Evolutionary conservation across 23 tunicate species (phyloP).

Genomic region (Styela clava): DNA sequence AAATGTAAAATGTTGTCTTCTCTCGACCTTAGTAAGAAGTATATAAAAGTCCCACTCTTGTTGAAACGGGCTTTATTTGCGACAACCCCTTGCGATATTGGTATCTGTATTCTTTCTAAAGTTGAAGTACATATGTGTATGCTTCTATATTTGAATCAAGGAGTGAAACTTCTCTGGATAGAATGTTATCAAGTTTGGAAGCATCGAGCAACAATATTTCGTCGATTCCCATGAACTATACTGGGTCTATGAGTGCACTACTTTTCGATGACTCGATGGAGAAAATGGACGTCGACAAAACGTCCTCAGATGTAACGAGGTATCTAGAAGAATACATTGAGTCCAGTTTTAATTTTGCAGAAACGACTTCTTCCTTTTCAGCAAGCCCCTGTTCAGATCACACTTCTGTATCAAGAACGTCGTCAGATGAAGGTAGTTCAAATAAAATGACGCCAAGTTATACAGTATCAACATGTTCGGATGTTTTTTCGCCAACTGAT

Average conservation of each 20-base stretch:
- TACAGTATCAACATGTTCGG: background rate
- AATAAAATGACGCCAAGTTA: background rate
- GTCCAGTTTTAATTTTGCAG: background rate
- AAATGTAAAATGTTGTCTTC: background rate
- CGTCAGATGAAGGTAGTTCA: background rate
- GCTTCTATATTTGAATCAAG: background rate
- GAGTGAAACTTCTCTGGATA: background rate
- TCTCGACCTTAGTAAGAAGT: background rate
- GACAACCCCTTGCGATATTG: too few relatives aligned
- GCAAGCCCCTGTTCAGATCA: background rate
- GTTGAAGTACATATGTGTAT: too few relatives aligned
- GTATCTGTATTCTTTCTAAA: too few relatives aligned
- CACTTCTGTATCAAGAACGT: background rate
- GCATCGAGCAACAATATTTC: background rate
- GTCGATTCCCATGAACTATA: background rate
- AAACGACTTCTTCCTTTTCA: background rate
- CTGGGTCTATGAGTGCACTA: background rate
- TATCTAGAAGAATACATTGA: background rate
- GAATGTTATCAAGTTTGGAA: background rate
- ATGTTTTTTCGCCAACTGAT: background rate
- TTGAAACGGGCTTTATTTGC: background rate
- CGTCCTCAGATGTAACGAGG: background rate
- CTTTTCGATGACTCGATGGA: background rate
- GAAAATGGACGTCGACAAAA: background rate
- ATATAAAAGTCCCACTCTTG: background rate